Conservation (phyloP, 2,113 vertebrate species). For the Oophaga pumilio region DNA sequence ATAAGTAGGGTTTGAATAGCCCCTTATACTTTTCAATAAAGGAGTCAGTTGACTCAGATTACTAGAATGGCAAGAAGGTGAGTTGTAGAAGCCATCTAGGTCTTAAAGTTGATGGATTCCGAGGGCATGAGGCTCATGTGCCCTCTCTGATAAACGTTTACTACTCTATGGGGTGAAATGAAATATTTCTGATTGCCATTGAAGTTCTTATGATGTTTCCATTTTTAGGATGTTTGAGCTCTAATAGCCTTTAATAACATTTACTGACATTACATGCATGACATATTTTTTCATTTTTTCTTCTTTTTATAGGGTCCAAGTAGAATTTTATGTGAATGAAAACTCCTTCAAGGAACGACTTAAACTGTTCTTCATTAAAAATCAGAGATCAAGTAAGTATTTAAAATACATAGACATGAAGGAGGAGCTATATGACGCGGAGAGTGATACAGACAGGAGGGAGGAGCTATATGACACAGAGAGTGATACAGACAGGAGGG, state of each 20-base stretch:
- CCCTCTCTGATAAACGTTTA: not conserved
- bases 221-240: not conserved
- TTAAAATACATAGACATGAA: not conserved
- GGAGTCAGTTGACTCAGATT: no score
- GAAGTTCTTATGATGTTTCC: not conserved
- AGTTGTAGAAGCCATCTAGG: not conserved
- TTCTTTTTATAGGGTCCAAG: slow-evolving; percentile 74
- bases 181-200: not conserved
- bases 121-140: not conserved
- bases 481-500: not conserved
- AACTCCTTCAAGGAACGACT: slow-evolving; percentile 85
- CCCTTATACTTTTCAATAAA: no score
- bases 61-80: no score
- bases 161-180: not conserved
- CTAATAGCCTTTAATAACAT: not conserved
- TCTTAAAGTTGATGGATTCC: not conserved
- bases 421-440: not conserved
- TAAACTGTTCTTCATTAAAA: slow-evolving; percentile 88
- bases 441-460: not conserved
- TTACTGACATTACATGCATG: not conserved
- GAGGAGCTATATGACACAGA: not conserved
- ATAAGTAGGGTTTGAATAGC: no score
- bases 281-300: not conserved
- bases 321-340: slow-evolving; percentile 85
- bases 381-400: slow-evolving; percentile 86